Base-by-base conservation (phyloP, 2,888 invertebrate genomes). In the Muschampia plurimacula region DNA sequence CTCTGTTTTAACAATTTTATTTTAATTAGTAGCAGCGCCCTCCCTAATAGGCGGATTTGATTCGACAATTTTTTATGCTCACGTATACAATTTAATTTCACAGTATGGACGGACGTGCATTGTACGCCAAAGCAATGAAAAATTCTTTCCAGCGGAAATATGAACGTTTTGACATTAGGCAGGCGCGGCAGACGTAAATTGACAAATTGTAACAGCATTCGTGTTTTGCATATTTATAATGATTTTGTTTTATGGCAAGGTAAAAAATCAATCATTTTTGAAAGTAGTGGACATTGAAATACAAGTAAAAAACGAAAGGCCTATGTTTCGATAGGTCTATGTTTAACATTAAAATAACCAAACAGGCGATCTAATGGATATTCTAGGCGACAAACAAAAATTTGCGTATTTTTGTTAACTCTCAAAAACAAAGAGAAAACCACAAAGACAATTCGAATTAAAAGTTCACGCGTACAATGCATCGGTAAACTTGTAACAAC, bases 1-100 rank as follows among this genome's bases (percentile, higher is more conserved):
- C 85, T 86, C 85, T 88, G 91, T 91, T 93, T 93, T 90, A 92
- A 91, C 92, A 91, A 91, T 93, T 94, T 94, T 92, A 89, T 93
- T 93, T 93, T 93, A 93, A 93, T 93, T 93, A 93, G 93, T 89
- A 90, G 82, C 90, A 87, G 88, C 88, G 83, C 84, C 83, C 87
- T 80, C 83, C 82, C 83, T 90, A 90, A 90, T 89, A 88, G 89
- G 84, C 83, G 86, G 83, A 87, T 89, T 91, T 87, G 85, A 86
- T 90, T 89, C 85, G 83, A 78, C 85, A 81, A 82, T 77, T 88
- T 87, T 87, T 84, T 81, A 76, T 80, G 73, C 77, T 74, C 78
- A 77, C 73, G 72, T 74, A 75, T 74, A 78, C 75, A 76, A 75
- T 76, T 76, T 76, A 76, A 74, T 72, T 76, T 74, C 63, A 72